These are phyloP conservation scores for Gryon sp. DNA, from an alignment of 1,140 invertebrate species.

Conservation along the genomic window DNA sequence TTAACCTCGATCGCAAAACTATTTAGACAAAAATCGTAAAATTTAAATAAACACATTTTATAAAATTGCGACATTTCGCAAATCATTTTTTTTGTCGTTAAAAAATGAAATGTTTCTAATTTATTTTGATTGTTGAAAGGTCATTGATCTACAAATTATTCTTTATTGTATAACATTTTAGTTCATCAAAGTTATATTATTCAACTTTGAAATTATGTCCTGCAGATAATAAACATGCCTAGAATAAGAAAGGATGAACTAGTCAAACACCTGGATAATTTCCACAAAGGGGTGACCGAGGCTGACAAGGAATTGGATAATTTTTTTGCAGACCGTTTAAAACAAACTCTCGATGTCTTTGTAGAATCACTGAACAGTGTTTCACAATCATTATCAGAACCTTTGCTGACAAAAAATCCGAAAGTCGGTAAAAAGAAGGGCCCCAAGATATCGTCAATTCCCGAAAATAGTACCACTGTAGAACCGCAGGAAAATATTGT, in stretches of 20 bases:
- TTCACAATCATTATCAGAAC: slow-evolving; percentile 39
- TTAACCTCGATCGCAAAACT: too few species aligned
- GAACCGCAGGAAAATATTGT: background rate
- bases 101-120: too few species aligned
- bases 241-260: slow-evolving; percentile 24
- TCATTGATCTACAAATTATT: too few species aligned
- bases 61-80: too few species aligned
- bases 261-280: slow-evolving; percentile 3
- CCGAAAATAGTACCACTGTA: slow-evolving; percentile 65
- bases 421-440: slow-evolving; percentile 67
- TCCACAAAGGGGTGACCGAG: background rate
- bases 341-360: slow-evolving; percentile 14
- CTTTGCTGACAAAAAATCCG: slow-evolving; percentile 70
- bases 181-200: too few species aligned
- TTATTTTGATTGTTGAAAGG: too few species aligned
- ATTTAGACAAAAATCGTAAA: too few species aligned
- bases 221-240: too few species aligned
- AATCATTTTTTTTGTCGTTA: too few species aligned
- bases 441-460: slow-evolving; percentile 70
- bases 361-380: slow-evolving; percentile 28
- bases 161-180: too few species aligned
- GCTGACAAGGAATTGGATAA: slow-evolving; percentile 18
- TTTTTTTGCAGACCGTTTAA: slow-evolving; percentile 11
- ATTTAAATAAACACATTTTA: too few species aligned
- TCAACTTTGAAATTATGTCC: too few species aligned